Evolutionary conservation across 2,888 invertebrate genomes (phyloP).

Genomic region (Cerceris rybyensis): DNA sequence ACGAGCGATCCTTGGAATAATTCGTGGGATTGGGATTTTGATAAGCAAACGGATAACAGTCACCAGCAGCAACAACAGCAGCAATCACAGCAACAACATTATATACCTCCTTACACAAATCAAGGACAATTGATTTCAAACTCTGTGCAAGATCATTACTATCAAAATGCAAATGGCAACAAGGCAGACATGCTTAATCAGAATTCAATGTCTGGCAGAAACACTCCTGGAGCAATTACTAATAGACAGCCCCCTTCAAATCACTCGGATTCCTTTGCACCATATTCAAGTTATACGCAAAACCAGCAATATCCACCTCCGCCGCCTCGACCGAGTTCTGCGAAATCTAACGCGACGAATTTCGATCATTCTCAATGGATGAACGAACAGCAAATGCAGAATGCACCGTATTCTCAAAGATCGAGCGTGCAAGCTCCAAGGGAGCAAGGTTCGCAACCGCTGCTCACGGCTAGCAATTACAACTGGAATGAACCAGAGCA

Average conservation of each 20-base stretch:
- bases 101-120: slow-evolving; percentile 65
- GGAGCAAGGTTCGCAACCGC: slow-evolving; percentile 44
- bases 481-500: slow-evolving; percentile 72
- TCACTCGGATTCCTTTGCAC: slow-evolving; percentile 68
- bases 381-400: slow-evolving; percentile 53
- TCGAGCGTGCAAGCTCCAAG: slow-evolving; percentile 41
- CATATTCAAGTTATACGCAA: slow-evolving; percentile 70
- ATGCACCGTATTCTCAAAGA: slow-evolving; percentile 32
- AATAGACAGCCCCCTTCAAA: slow-evolving; percentile 69
- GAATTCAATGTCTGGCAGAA: slow-evolving; percentile 60
- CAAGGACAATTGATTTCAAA: slow-evolving; percentile 68
- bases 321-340: slow-evolving; percentile 57
- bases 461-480: slow-evolving; percentile 65
- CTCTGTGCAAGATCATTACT: slow-evolving; percentile 73
- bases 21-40: slow-evolving; percentile 80
- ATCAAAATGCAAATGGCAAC: slow-evolving; percentile 77
- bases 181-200: slow-evolving; percentile 63
- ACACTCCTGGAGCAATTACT: slow-evolving; percentile 45
- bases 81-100: slow-evolving; percentile 58
- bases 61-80: slow-evolving; percentile 55
- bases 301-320: slow-evolving; percentile 67
- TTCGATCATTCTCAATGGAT: slow-evolving; percentile 66
- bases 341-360: slow-evolving; percentile 47
- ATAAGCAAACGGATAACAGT: slow-evolving; percentile 73
- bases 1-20: slow-evolving; percentile 74